Base-by-base conservation (phyloP, 30 jellyfish, hydroid and myxozoan species). In the Cassiopea xamachana region DNA sequence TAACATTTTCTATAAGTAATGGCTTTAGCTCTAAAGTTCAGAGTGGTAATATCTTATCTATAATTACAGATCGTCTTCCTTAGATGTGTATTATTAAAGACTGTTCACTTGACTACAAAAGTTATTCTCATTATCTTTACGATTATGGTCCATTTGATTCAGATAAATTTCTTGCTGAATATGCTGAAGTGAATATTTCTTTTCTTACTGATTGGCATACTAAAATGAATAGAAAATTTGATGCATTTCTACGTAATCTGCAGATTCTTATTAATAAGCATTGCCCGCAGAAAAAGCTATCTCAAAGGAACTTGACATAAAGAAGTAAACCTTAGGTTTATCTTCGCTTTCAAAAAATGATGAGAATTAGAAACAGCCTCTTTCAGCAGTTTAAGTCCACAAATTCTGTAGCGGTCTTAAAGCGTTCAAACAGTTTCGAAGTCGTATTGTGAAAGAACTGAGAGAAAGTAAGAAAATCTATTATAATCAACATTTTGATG, bases 51-150 rank as follows among this genome's bases (percentile, higher is more conserved):
- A 8, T 68, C 7, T 68, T 68, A 14, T 59, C 69, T 14, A 59
- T 59, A 59, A 59, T 59, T 14, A 6, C 69, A 59, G 69, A 6
- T 59, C 69, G 0, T 14, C 69, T 59, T 59, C 69, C 69, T 14
- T 86, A 84, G 62, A 69, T 84, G 58, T 48, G 78, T 44, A 60
- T 84, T n/a, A 51, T 84, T 69, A 72, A 84, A 47, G 81, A 72
- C 92, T 44, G 87, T 48, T 7, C 79, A 13, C 70, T 60, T 71
- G 87, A 84, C 87, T 84, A 84, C 86, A 84, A 58, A 79, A 79
- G 49, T 79, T 10, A 10, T 7, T 50, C 87, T 55, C 74, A 58
- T 43, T 1, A 0, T 84, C 86, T 67, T 69, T 84, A 61, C 45
- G 81, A 19, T 64, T 81, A 64, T 47, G 17, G 81, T 0, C 60